Percentiles rank a stretch among this genome's conserved stretches.
These are phyloP conservation scores for Lycaon pictus DNA, from an alignment of 2,113 vertebrate genomes.

Conservation along the genomic window DNA sequence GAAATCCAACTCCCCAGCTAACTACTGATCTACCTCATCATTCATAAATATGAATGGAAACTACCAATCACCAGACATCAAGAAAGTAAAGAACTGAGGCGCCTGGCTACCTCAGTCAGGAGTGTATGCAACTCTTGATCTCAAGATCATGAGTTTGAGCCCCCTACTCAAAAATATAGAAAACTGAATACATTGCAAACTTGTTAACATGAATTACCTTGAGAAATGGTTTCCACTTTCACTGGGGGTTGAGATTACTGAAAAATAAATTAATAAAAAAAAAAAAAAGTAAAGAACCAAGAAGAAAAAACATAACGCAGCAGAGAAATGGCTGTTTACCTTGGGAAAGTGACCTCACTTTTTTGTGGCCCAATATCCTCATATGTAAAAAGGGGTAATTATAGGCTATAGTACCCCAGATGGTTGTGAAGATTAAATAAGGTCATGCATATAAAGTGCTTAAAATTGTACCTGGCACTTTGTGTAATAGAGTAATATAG, in stretches of 20 bases:
- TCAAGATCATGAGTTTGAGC: neutral
- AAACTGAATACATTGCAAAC: neutral
- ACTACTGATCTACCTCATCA: neutral
- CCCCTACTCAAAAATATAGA: neutral
- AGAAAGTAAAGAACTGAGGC: neutral
- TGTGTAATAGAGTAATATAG: neutral
- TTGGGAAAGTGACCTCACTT: neutral
- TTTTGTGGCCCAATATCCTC: neutral
- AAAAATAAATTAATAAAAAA: neutral
- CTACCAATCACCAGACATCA: neutral
- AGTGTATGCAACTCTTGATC: neutral
- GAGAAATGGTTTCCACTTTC: neutral
- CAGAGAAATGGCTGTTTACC: neutral
- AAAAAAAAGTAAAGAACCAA: neutral
- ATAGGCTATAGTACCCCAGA: neutral
- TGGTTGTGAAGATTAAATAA: constrained; percentile 15
- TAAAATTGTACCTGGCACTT: neutral
- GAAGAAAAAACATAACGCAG: neutral
- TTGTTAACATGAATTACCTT: neutral
- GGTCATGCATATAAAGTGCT: neutral
- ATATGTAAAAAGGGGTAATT: neutral
- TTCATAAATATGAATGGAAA: constrained; percentile 47
- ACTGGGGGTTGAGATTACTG: neutral
- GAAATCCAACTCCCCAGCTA: neutral
- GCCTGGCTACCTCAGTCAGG: too few relatives aligned